Evolutionary conservation across 1,140 invertebrate genomes (phyloP), one percentile per base, ranked within the genome.

Genomic region (Aphaenogaster rudis): DNA sequence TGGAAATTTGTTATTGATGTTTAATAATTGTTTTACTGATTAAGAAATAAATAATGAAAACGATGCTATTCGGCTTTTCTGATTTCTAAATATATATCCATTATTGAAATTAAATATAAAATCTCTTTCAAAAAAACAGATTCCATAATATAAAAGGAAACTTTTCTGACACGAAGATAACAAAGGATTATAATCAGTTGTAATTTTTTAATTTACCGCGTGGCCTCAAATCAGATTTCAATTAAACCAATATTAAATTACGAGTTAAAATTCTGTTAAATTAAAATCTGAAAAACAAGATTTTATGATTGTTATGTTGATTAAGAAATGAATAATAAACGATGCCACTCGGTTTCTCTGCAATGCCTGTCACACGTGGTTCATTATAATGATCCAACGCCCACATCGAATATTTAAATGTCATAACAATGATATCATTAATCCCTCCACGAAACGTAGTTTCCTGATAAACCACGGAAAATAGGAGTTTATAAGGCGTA

Each of bases 381-480:
- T 28, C 28, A 28, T 28, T 28, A 28, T 50, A 48, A 48, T 78
- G 33, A 66, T 33, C 28, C 45, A 36, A 42, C 33, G 33, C 11
- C 7, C 42, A 28, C 45, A 39, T 63, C 54, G 39, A 63, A 64
- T 48, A 48, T 45, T 36, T 39, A 66, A 66, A 80, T 80, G 77
- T 80, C 77, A 80, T 13, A 39, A 66, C 42, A 61, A 78, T 78
- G 63, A 78, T 17, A 17, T 52, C 45, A 50, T 79, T 61, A 77
- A 79, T 64, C 50, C 36, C 45, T 9, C 3, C 45, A n/a, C 42
- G 33, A 50, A 80, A 54, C 11, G 7, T 28, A 66, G 8, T 80
- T 80, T 66, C 13, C n/a, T 80, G 54, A 80, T 80, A 66, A 67
- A 67, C 28, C 28, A 28, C 39, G 67, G 33, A 52, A 80, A 80